Evolutionary conservation across 2,888 invertebrate species (phyloP).

Genomic region (Phlogophora meticulosa): DNA sequence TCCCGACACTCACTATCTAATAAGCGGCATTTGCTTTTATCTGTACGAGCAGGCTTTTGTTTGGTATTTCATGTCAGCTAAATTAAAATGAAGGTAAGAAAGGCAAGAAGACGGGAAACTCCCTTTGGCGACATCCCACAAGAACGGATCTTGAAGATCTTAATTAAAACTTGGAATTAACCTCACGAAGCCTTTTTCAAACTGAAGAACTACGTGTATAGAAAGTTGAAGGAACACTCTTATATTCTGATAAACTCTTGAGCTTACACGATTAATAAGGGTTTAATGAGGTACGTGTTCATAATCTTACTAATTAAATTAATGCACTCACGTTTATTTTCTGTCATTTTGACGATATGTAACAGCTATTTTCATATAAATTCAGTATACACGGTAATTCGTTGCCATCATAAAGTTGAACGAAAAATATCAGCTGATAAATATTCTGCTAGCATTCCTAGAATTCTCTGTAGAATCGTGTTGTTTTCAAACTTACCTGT

Average conservation of each 20-base stretch:
- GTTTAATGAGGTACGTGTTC: constrained; percentile 5
- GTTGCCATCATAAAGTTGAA: constrained; percentile 6
- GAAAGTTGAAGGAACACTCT: constrained; percentile 9
- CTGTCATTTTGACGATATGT: not conserved
- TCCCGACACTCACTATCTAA: constrained; percentile 27
- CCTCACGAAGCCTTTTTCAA: constrained; percentile 39
- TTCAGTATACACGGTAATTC: not conserved
- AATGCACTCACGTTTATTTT: constrained; percentile 10
- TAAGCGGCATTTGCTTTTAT: constrained; percentile 41
- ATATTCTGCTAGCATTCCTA: not conserved
- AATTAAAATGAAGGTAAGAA: constrained; percentile 54
- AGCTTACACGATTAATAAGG: constrained; percentile 10
- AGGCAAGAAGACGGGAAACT: constrained; percentile 37
- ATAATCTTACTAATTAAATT: not conserved
- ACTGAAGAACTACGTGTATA: constrained; percentile 23
- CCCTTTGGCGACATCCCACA: constrained; percentile 38
- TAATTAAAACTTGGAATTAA: constrained; percentile 65
- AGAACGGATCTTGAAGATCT: constrained; percentile 49
- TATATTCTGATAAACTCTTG: constrained; percentile 12
- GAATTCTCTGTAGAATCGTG: not conserved
- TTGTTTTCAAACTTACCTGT: constrained; percentile 55
- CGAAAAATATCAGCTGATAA: not conserved
- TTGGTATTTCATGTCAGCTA: constrained; percentile 45
- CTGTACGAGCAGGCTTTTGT: constrained; percentile 40
- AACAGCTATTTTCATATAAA: not conserved